phyloP scores from a whole-genome alignment of 2,113 vertebrate species.

The Peucedramus taeniatus region DNA sequence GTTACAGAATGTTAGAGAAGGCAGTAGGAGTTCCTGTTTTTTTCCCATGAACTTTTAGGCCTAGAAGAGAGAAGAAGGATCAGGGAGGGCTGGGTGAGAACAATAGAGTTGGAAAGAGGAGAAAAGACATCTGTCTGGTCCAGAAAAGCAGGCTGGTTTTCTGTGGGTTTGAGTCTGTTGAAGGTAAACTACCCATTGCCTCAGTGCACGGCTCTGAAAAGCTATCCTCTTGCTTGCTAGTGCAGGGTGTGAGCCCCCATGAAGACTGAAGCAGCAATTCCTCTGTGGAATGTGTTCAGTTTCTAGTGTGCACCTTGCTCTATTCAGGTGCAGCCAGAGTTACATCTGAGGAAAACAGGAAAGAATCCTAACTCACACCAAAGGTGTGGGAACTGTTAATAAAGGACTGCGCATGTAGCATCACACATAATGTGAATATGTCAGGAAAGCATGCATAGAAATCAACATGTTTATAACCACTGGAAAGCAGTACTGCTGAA shows the following conservation, averaged over 20 bases:
- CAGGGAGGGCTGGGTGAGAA: background rate
- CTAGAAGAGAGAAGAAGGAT: background rate
- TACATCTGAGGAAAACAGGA: background rate
- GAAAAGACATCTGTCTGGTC: background rate
- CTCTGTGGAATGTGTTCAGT: background rate
- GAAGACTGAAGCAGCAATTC: background rate
- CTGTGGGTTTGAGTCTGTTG: background rate
- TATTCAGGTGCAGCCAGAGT: background rate
- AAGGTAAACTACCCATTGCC: background rate
- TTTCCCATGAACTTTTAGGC: background rate
- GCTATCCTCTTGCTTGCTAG: background rate
- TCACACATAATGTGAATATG: background rate
- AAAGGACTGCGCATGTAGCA: background rate
- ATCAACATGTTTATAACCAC: background rate
- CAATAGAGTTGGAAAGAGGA: background rate
- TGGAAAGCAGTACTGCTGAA: background rate
- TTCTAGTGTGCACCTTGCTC: background rate
- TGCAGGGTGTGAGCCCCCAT: background rate
- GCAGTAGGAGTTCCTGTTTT: background rate
- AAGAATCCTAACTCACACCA: background rate
- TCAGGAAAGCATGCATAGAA: background rate
- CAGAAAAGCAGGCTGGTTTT: background rate
- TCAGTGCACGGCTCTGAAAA: background rate
- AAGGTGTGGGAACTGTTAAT: background rate
- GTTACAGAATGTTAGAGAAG: background rate